These are phyloP conservation scores for Teleogryllus occipitalis DNA, from an alignment of 1,140 invertebrate genomes.

Conservation along the genomic window DNA sequence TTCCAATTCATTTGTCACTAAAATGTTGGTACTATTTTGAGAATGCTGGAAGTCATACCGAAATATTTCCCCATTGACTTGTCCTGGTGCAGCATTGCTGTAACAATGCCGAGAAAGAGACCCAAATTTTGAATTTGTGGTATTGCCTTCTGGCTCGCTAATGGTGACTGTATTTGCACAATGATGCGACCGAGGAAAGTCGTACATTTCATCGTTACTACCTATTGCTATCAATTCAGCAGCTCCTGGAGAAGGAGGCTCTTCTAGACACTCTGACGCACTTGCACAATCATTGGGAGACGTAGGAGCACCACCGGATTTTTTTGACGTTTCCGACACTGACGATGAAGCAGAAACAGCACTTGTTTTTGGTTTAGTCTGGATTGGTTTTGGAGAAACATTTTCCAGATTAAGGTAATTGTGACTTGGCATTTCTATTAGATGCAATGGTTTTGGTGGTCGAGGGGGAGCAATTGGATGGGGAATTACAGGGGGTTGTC, in stretches of 20 bases:
- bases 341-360: constrained; percentile 9
- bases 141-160: constrained; percentile 24
- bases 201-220: constrained; percentile 54
- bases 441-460: constrained; percentile 65
- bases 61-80: constrained; percentile 47
- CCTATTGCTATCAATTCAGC: background rate
- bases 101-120: constrained; percentile 51
- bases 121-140: constrained; percentile 28
- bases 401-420: constrained; percentile 30
- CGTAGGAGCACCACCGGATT: too few species aligned
- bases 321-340: background rate
- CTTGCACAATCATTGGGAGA: constrained; percentile 11
- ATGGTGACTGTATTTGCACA: constrained; percentile 33
- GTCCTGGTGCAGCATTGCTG: constrained; percentile 57
- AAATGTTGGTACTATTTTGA: constrained; percentile 23
- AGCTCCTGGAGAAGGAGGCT: background rate
- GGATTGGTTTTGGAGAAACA: constrained; percentile 21
- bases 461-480: constrained; percentile 50
- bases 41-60: constrained; percentile 47
- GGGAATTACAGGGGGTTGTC: background rate
- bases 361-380: background rate
- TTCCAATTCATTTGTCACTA: constrained; percentile 27
- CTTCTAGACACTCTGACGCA: background rate
- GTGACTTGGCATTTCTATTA: constrained; percentile 33
- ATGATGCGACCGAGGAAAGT: constrained; percentile 60